Base-by-base conservation (phyloP, 2,888 invertebrate species). In the Zelleria hepariella region DNA sequence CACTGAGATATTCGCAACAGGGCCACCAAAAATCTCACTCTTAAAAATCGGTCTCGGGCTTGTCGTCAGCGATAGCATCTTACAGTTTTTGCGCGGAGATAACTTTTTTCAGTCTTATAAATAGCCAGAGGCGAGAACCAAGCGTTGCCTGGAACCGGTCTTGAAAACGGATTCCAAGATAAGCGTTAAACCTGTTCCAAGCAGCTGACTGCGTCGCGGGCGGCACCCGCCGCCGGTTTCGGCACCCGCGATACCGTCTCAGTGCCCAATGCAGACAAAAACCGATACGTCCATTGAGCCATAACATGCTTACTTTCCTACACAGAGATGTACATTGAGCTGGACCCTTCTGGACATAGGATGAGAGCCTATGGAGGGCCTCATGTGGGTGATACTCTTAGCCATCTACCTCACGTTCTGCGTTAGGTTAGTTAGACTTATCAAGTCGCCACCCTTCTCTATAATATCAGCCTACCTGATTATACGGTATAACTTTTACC, bases 151-250 rank as follows among this genome's bases (percentile, higher is more conserved):
- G 61, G 59, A 75, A 83, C 80, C 77, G 78, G 82, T 82, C 71
- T 69, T 60, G 62, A 65, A 67, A 68, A 67, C 67, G 67, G 72
- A 76, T 73, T 70, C 67, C 65, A 67, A 71, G 73, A 77, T 76
- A 74, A 73, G 66, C 65, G 63, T 67, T 65, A 64, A 82, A 83
- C 82, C 65, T 74, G 84, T 83, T 82, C 71, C 8, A 15, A 48
- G 58, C 58, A 49, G 57, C 61, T 58, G 64, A 61, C 58, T 53
- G 7, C 49, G 25, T 10, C 52, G 52, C 32, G 53, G 53, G 53
- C 53, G 23, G 49, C 20, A 5, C 6, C 7, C 49, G 47, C 49
- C 18, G 49, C 21, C 49, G 21, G 49, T n/a, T 53, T 53, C 10
- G 53, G 53, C 53, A 24, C 24, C 4, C 25, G 53, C 24, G 23